Conservation (phyloP, 1,140 invertebrate genomes). For the Copidosoma floridanum region DNA sequence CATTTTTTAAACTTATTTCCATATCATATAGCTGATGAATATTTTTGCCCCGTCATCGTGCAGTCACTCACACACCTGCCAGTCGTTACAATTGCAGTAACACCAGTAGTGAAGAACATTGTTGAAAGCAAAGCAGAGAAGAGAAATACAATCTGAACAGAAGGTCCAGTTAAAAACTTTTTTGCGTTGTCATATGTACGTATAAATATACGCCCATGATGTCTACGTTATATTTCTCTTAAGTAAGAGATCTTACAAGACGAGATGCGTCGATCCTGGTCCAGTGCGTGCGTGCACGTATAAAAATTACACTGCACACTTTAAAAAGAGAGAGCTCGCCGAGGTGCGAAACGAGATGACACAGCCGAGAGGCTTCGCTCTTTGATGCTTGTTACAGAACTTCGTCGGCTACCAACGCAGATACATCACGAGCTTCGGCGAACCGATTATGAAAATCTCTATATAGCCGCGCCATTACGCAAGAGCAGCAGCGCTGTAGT, state of each 20-base stretch:
- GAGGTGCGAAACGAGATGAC: conserved; percentile 47
- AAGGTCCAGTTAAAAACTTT: not conserved
- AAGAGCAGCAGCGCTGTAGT: no score
- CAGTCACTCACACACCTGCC: no score
- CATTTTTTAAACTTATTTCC: no score
- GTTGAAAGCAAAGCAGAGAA: conserved; percentile 7
- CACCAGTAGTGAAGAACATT: conserved; percentile 1
- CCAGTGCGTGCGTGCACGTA: no score
- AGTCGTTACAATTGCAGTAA: no score
- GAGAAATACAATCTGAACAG: not conserved
- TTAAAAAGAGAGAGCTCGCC: no score
- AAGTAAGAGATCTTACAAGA: conserved; percentile 31
- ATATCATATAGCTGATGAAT: no score
- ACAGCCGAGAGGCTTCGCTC: conserved; percentile 35
- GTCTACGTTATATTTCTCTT: not conserved
- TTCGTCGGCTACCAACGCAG: no score
- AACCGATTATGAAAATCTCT: conserved; percentile 19
- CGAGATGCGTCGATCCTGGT: no score
- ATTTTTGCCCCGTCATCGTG: not conserved
- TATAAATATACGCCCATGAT: not conserved
- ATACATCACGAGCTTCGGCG: not conserved
- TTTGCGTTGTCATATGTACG: not conserved
- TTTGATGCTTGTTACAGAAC: no score
- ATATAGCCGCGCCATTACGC: no score
- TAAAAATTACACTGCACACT: no score